phyloP scores from a whole-genome alignment of 2,113 vertebrate genomes.

The Podiceps cristatus region DNA sequence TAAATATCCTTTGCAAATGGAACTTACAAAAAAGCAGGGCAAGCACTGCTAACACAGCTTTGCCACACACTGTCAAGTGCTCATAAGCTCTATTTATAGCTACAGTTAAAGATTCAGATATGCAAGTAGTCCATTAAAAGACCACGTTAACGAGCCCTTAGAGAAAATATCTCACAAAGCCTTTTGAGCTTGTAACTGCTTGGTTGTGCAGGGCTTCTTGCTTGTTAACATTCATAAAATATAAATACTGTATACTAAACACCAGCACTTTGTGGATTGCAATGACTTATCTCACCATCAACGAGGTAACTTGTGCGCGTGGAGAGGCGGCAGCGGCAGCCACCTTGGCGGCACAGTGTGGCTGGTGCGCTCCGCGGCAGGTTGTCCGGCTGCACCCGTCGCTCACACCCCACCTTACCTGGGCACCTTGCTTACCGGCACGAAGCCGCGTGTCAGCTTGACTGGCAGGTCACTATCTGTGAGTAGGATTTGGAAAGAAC shows the following conservation, averaged over 20 bases:
- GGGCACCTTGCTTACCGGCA: not conserved
- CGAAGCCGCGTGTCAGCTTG: not conserved
- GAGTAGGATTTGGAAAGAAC: constrained; percentile 12
- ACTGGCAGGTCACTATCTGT: not conserved
- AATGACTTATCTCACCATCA: not conserved
- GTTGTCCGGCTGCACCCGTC: not conserved
- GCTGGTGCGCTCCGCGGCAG: fast-evolving
- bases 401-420: fast-evolving
- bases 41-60: constrained; percentile 58
- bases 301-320: fast-evolving
- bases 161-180: constrained; percentile 75
- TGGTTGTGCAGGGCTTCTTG: constrained; percentile 60
- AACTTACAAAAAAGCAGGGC: constrained; percentile 51
- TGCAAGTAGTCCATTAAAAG: constrained; percentile 74
- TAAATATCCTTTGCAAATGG: constrained; percentile 18
- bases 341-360: fast-evolving
- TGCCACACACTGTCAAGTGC: constrained; percentile 70
- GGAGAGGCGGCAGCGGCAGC: not conserved
- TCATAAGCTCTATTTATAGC: constrained; percentile 76
- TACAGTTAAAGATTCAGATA: constrained; percentile 72
- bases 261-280: constrained; percentile 28
- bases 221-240: constrained; percentile 77
- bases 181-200: constrained; percentile 73
- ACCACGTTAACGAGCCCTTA: constrained; percentile 75
- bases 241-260: constrained; percentile 65